Evolutionary conservation across 2,113 vertebrate species (phyloP).

Genomic region (Leptodactylus fuscus): DNA sequence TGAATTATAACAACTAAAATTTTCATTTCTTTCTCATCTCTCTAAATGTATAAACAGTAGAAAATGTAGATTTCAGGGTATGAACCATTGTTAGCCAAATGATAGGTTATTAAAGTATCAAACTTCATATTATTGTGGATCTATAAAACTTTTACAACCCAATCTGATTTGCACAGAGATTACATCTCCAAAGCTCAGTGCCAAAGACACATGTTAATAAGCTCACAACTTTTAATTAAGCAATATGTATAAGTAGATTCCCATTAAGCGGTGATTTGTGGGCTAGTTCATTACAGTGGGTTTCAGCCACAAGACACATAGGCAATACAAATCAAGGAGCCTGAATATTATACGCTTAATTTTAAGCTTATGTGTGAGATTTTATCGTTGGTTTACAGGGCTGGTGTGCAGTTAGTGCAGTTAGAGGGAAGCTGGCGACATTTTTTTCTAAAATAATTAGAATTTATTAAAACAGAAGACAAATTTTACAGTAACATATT

Average conservation of each 20-base stretch:
- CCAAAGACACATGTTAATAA: conserved; percentile 99
- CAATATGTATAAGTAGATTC: conserved; percentile 99
- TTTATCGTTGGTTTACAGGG: conserved; percentile 84
- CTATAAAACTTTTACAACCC: conserved; percentile 98
- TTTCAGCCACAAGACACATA: conserved; percentile 92
- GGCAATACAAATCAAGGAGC: conserved; percentile 96
- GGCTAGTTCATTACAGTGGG: conserved; percentile 93
- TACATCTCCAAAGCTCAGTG: conserved; percentile 84
- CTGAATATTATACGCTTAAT: conserved; percentile 91
- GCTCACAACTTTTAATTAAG: conserved; percentile 99
- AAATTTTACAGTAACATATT: too few species aligned
- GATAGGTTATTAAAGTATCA: conserved; percentile 83
- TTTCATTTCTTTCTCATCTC: not conserved
- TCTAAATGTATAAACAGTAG: conserved; percentile 58
- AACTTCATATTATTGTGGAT: conserved; percentile 91
- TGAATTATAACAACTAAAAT: not conserved
- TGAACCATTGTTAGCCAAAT: conserved; percentile 81
- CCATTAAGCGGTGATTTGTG: conserved; percentile 99
- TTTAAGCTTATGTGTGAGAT: conserved; percentile 87
- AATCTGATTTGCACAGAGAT: conserved; percentile 84
- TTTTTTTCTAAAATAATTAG: not conserved
- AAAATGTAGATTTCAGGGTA: conserved; percentile 70
- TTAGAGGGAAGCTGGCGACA: not conserved
- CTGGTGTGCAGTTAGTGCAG: not conserved
- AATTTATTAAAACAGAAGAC: not conserved